A percentile compares a stretch with the other conserved stretches of the same genome.
Conservation (phyloP, 2,888 invertebrate genomes). For the Aromia moschata region DNA sequence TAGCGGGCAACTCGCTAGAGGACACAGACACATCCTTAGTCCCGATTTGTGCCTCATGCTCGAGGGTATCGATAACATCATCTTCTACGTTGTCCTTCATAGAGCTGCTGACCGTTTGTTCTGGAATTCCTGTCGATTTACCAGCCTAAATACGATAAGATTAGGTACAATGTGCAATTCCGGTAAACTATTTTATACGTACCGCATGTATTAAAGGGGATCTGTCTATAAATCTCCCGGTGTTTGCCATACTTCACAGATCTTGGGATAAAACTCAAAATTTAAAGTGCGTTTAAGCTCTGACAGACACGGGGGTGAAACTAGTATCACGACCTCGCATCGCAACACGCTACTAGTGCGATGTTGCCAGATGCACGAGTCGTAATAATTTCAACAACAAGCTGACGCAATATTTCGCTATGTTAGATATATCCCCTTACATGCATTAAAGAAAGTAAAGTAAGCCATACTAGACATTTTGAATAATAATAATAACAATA, state of each 20-base stretch:
- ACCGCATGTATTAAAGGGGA: slow-evolving; percentile 47
- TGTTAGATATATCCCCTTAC: too few species aligned
- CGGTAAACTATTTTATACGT: not conserved
- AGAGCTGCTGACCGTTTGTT: slow-evolving; percentile 45
- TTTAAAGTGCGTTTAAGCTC: too few species aligned
- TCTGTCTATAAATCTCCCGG: slow-evolving; percentile 53
- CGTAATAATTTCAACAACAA: too few species aligned
- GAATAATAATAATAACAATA: too few species aligned
- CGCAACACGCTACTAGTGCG: too few species aligned
- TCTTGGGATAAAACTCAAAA: too few species aligned
- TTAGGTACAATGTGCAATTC: not conserved
- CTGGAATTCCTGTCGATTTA: slow-evolving; percentile 44
- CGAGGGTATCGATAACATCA: slow-evolving; percentile 52
- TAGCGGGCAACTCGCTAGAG: slow-evolving; percentile 42
- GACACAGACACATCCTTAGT: slow-evolving; percentile 39
- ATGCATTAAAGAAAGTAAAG: too few species aligned
- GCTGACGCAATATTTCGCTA: too few species aligned
- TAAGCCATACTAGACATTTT: too few species aligned
- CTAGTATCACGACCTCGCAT: too few species aligned
- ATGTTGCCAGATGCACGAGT: too few species aligned
- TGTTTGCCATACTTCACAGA: slow-evolving; percentile 48
- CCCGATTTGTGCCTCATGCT: slow-evolving; percentile 51
- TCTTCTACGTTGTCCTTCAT: slow-evolving; percentile 51
- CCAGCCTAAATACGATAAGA: slow-evolving; percentile 29
- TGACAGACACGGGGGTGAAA: too few species aligned